Base-by-base conservation (phyloP, 2,888 invertebrate species). In the Spilosoma lubricipeda region DNA sequence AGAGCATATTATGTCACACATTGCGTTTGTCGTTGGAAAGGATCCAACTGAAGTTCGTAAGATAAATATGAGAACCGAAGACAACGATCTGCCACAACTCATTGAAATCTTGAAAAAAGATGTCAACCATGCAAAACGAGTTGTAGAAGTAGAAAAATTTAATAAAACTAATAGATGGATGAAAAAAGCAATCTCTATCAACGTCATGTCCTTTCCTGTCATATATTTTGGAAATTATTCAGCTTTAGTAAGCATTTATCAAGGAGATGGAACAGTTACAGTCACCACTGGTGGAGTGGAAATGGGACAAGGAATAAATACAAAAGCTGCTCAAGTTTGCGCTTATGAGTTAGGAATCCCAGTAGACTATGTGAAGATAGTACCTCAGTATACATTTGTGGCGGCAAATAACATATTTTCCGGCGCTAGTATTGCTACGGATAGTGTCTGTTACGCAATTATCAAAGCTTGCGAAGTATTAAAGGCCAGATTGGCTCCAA, bases 221-320 rank as follows among this genome's bases (percentile, higher is more conserved):
- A 80, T 87, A 20, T 95, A 92, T 75, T 96, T 90, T 71, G 97
- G 97, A 0, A 96, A 96, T 68, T 97, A 95, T 82, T 94, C 96
- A 66, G 96, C 96, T 0, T 90, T 96, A 77, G 96, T 98, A 1
- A 96, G 97, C 0, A 96, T 98, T 79, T 98, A 97, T 85, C 96
- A 97, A 76, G 95, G 96, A 0, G 97, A 98, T 89, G 97, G 97
- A 0, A 96, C 97, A 2, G 97, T 98, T 0, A 96, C 97, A 0
- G 93, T 98, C 0, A 93, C 96, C 0, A 97, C 97, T 72, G 97
- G 97, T 9, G 97, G 97, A 1, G 94, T 97, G 67, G 97, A 97
- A 92, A 96, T 97, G 93, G 98, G 98, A 0, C 98, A 98, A 95
- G 98, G 98, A 0, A 95, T 98, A 56, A 97, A 98, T 80, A 98